Base-by-base conservation (phyloP, 2,888 invertebrate species). In the Epistrophe eligans region DNA sequence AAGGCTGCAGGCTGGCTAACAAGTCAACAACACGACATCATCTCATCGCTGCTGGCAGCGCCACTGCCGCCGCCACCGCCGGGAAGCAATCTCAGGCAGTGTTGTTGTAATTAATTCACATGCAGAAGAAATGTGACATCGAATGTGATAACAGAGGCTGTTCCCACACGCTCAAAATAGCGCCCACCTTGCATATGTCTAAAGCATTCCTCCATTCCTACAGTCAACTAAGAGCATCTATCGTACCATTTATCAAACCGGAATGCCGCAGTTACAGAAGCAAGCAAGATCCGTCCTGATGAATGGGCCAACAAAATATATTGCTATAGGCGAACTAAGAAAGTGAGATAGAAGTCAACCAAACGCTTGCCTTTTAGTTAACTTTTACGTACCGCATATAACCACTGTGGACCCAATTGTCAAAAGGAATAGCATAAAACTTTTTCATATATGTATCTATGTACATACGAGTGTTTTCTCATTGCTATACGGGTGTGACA, bases 101-200 rank as follows among this genome's bases (percentile, higher is more conserved):
- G 57, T 40, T 74, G 71, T 80, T 43, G 79, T 67, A 82, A 87
- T 82, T 82, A 87, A 87, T 83, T 79, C 87, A 43, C 79, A 43
- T 76, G 67, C 60, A 79, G 62, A 62, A 76, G 83, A 79, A 79
- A 83, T 83, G 87, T 79, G 83, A 83, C 83, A 83, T 72, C 67
- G 40, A 79, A 87, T 76, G 79, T 87, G 83, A 87, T 87, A 83
- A 83, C 85, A 82, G 50, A 67, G 83, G 72, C 82, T 82, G 85
- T 85, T 85, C 73, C 82, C 82, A 82, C 85, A 85, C 84, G 72
- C 76, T 79, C 57, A 52, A 60, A 77, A 43, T 10, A 58, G 35
- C 40, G 55, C 73, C 55, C 77, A 74, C 74, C 77, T 79, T 77
- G 43, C 38, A 50, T 28, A 64, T 70, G 24, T 57, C 52, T 57